phyloP scores from a whole-genome alignment of 1,140 invertebrate genomes.

The Atta cephalotes region DNA sequence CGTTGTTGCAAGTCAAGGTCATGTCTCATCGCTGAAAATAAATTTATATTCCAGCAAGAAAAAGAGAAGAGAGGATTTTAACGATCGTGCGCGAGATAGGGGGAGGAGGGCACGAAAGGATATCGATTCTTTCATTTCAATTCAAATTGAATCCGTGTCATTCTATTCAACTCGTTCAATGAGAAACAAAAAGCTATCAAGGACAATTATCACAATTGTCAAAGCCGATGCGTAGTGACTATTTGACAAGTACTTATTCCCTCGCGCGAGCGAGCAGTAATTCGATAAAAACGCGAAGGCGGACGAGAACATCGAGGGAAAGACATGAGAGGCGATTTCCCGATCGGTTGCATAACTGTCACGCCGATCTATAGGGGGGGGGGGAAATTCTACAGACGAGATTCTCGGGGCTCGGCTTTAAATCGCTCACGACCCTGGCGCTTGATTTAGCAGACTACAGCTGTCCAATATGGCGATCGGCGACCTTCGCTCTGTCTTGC shows the following conservation, averaged over 20 bases:
- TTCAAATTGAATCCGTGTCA: neutral
- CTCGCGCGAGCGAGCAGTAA: slow-evolving; percentile 4
- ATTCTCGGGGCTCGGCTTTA: slow-evolving; percentile 75
- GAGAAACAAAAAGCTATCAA: neutral
- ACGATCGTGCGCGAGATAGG: neutral
- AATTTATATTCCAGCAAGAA: neutral
- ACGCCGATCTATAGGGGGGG: slow-evolving; percentile 38
- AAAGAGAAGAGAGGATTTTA: neutral
- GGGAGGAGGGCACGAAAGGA: neutral
- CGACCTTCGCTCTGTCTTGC: slow-evolving; percentile 54
- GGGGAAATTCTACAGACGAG: slow-evolving; percentile 18
- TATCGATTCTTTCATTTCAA: neutral
- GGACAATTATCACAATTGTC: neutral
- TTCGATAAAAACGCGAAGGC: slow-evolving; percentile 58
- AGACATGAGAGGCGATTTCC: neutral
- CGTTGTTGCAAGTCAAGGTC: neutral
- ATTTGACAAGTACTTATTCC: slow-evolving; percentile 51
- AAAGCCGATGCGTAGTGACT: neutral
- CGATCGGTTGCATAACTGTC: slow-evolving; percentile 66
- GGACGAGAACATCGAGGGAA: neutral
- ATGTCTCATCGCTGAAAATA: neutral
- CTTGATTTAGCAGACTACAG: slow-evolving; percentile 85
- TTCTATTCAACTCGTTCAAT: neutral
- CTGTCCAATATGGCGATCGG: slow-evolving; percentile 80
- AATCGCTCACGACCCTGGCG: slow-evolving; percentile 83